Evolutionary conservation across 2,888 invertebrate genomes (phyloP), one percentile per base, ranked within the genome.

Genomic region (Pandemis heparana): DNA sequence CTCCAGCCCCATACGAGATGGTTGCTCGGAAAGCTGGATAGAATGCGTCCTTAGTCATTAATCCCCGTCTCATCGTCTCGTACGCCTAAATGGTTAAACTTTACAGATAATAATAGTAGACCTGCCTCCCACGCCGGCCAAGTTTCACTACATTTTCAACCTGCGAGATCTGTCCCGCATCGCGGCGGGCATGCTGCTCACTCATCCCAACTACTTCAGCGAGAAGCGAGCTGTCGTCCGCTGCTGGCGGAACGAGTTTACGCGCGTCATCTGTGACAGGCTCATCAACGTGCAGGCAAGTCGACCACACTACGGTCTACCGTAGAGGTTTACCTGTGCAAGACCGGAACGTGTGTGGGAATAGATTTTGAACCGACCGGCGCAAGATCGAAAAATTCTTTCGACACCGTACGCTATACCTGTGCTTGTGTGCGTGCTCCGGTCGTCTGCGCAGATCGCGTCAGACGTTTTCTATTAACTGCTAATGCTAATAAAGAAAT

Each of bases 111-210:
- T 97, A 56, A 96, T 97, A 75, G 94, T 95, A 23, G 97, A 98
- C 76, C 92, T 99, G 70, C 98, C 98, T 0, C 98, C 98, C 1
- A 99, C 98, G 0, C 99, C 99, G 0, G 97, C 97, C 6, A 98
- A 98, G 89, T 99, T 99, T 92, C 98, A 99, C 92, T 99, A 99
- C 91, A 97, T 98, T 79, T 99, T 98, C 94, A 98, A 98, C 91
- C 95, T 99, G 89, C 96, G 98, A 62, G 99, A 99, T 92, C 90
- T 99, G 79, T 98, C 98, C 0, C 96, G 98, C 72, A 96, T 99
- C 76, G 96, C 96, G 79, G 97, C 97, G 14, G 98, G 99, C 0
- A 87, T 99, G 85, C 96, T 97, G 71, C 96, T 97, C 75, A 97
- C 97, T 10, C 95, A 96, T 56, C 96, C 97, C 0, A 95, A 95